Base-by-base conservation (phyloP, 2,888 invertebrate genomes). In the Brachycybe producta region DNA sequence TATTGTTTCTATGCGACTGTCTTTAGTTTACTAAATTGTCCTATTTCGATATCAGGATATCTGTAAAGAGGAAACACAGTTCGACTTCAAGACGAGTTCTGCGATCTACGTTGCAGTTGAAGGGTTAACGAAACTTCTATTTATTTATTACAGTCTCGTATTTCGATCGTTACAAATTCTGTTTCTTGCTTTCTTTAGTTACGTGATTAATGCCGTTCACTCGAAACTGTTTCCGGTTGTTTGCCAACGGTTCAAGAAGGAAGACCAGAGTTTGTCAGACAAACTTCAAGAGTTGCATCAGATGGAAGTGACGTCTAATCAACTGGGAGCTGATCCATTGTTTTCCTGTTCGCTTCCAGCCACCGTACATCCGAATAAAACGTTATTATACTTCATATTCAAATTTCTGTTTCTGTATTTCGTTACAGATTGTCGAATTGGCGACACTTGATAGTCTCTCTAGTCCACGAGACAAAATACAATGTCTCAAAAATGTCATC, bases 401-500 rank as follows among this genome's bases (percentile, higher is more conserved):
- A n/a, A n/a, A n/a, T n/a, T n/a, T n/a, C n/a, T n/a, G n/a, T 8
- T 24, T 47, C 23, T 21, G 5, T 11, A 21, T 34, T 17, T 41
- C 30, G 7, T 53, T 43, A 11, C 46, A 66, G 65, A 60, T 63
- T 21, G 61, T 58, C 3, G 64, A 65, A 49, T 48, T 66, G 40
- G 60, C 61, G 23, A 60, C 59, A 11, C 51, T 66, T 34, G 61
- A 61, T 53, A 53, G 59, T 15, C 54, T 62, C 32, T 53, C 41
- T 11, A 63, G 64, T 35, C 65, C 66, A 1, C 52, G 59, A 34
- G 64, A 65, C 51, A 65, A 65, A 55, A 53, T 65, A 4, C 54
- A 57, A 34, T 64, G 63, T 47, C 53, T 66, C 13, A 64, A 64
- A 54, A 52, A 59, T 26, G 61, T 62, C n/a, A 56, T 65, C 45